These are phyloP conservation scores for Stichodactyla mertensii DNA, from an alignment of 64 coral and sea anemone species.

Conservation along the genomic window DNA sequence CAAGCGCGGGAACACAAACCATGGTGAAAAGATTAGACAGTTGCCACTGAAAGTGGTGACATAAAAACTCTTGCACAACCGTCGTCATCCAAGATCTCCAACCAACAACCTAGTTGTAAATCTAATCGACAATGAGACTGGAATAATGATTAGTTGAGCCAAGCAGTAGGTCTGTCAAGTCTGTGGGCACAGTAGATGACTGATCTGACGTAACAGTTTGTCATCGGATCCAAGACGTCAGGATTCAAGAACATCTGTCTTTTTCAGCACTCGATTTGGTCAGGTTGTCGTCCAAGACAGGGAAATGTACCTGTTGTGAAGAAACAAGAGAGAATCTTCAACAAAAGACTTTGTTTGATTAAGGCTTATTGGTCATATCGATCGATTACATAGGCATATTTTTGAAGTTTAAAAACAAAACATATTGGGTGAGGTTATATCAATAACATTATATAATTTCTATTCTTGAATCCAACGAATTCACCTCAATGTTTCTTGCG, in stretches of 20 bases:
- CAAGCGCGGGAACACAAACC: conserved; percentile 39
- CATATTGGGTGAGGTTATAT: neutral
- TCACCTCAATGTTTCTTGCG: neutral
- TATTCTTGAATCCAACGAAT: neutral
- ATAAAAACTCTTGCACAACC: neutral
- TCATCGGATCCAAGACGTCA: neutral
- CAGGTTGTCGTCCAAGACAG: neutral
- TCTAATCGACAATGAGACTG: neutral
- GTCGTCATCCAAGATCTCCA: neutral
- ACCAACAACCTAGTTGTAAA: neutral
- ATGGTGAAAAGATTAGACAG: neutral
- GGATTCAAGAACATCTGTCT: neutral
- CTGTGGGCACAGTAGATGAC: neutral
- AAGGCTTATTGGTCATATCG: conserved; percentile 1
- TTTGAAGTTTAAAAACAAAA: neutral
- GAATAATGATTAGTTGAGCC: neutral
- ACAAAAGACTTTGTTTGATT: neutral
- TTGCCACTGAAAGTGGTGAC: neutral
- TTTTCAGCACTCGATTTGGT: neutral
- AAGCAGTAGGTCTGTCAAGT: neutral
- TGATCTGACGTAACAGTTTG: neutral
- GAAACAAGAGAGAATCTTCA: neutral
- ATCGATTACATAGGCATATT: neutral
- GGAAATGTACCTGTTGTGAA: neutral
- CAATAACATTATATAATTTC: neutral